Percentiles rank a stretch among this genome's conserved stretches.
phyloP scores from a whole-genome alignment of 1,140 invertebrate genomes.

The Sinonovacula constricta region DNA sequence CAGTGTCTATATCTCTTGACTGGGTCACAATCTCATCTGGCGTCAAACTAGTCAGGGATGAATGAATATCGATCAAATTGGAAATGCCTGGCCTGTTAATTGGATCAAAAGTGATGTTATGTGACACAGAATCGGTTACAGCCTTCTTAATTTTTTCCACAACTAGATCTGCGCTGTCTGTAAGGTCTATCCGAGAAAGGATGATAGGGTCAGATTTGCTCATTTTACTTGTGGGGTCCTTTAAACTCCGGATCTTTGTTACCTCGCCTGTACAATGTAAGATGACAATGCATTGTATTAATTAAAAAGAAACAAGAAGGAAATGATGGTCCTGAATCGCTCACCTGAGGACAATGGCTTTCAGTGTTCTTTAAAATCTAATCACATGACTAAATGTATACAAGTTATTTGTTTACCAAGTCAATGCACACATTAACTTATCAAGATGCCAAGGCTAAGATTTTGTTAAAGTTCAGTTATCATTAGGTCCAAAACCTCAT shows the following conservation, averaged over 20 bases:
- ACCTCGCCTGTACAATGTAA: no score
- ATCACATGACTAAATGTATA: no score
- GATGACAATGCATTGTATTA: no score
- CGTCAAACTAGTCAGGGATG: conserved; percentile 83
- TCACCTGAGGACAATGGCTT: no score
- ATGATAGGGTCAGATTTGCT: conserved; percentile 94
- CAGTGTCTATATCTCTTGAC: conserved; percentile 84
- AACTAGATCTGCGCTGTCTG: conserved; percentile 89
- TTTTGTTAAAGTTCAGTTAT: no score
- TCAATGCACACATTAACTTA: no score
- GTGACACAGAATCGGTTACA: conserved; percentile 93
- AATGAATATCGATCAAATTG: conserved; percentile 92
- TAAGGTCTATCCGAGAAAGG: conserved; percentile 89
- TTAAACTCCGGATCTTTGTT: conserved; percentile 70
- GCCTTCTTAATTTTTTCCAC: conserved; percentile 92
- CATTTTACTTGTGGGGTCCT: conserved; percentile 91
- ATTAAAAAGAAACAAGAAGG: not conserved
- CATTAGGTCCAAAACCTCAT: no score
- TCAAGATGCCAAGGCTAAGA: no score
- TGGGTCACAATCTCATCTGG: conserved; percentile 87
- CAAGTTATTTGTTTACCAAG: no score
- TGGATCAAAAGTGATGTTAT: conserved; percentile 87
- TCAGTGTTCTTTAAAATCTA: no score
- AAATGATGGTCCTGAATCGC: not conserved
- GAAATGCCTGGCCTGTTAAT: conserved; percentile 89